Conservation (phyloP, 1,140 invertebrate genomes). For the Physella acuta region DNA sequence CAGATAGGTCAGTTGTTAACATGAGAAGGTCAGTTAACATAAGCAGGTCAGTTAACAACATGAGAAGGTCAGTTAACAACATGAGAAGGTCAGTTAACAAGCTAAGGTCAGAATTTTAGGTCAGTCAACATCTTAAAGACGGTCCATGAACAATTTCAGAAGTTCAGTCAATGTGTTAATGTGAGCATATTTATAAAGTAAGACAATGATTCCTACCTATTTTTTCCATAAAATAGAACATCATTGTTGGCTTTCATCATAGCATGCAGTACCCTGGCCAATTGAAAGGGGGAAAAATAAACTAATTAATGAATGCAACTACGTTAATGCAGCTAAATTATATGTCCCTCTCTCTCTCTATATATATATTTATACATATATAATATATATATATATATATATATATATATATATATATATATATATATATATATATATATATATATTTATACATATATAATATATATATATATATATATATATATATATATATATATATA, state of each 20-base stretch:
- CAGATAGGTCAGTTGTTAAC: background rate
- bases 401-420: background rate
- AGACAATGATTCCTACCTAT: slow-evolving; percentile 7
- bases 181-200: background rate
- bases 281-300: background rate
- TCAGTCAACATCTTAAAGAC: no score
- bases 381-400: background rate
- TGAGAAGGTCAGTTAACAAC: background rate
- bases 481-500: background rate
- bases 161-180: background rate
- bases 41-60: background rate
- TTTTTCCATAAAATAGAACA: background rate
- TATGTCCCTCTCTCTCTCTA: background rate
- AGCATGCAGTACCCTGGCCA: slow-evolving; percentile 4
- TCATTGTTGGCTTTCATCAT: background rate
- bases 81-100: no score
- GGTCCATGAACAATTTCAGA: background rate
- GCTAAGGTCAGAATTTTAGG: no score
- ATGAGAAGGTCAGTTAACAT: background rate
- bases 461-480: background rate
- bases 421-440: background rate
- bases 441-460: background rate
- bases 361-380: background rate
- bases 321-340: background rate
- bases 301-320: background rate